These are phyloP conservation scores for Loripinus fragilis DNA, from an alignment of 2,888 invertebrate genomes.

Conservation along the genomic window DNA sequence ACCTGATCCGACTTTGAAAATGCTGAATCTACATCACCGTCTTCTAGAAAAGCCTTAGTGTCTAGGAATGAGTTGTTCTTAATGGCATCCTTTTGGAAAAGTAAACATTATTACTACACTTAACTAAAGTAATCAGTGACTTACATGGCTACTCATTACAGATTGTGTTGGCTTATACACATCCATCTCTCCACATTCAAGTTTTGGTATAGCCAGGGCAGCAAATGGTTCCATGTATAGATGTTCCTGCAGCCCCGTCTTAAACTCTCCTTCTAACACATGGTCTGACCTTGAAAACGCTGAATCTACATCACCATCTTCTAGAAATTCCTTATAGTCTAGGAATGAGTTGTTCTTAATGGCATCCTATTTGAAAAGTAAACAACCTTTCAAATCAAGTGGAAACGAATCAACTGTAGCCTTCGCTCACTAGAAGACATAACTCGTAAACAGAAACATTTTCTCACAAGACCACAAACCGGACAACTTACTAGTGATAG, in stretches of 20 bases:
- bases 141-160: conserved; percentile 75
- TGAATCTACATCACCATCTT: conserved; percentile 52
- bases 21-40: conserved; percentile 53
- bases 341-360: conserved; percentile 37
- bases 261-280: conserved; percentile 86
- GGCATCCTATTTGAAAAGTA: conserved; percentile 41
- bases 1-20: conserved; percentile 46
- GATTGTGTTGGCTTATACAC: conserved; percentile 91
- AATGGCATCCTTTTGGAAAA: conserved; percentile 47
- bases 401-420: too few relatives aligned
- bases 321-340: conserved; percentile 5
- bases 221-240: conserved; percentile 96
- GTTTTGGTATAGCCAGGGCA: conserved; percentile 86
- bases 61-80: conserved; percentile 33
- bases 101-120: background rate
- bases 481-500: too few relatives aligned
- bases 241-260: conserved; percentile 97
- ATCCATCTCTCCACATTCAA: conserved; percentile 92
- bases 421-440: too few relatives aligned
- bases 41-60: conserved; percentile 7
- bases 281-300: conserved; percentile 47
- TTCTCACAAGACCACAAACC: too few relatives aligned
- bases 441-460: too few relatives aligned
- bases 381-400: too few relatives aligned
- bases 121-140: too few relatives aligned